Percentiles rank a stretch among this genome's conserved stretches.
Evolutionary conservation across 1,140 invertebrate genomes (phyloP).

Genomic region (Littorina saxatilis): DNA sequence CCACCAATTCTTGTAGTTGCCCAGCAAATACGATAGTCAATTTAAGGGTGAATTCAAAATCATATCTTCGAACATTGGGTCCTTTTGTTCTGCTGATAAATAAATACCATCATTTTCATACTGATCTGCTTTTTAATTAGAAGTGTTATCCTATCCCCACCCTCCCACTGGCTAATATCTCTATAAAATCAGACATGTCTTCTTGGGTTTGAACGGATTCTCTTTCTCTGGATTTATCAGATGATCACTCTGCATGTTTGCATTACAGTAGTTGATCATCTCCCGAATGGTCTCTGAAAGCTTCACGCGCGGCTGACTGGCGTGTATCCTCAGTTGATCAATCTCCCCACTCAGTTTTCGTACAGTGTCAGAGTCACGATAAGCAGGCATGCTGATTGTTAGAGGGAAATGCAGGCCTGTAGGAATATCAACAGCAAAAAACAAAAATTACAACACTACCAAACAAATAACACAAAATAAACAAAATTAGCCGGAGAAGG

Average conservation of each 20-base stretch:
- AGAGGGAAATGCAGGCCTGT: conserved; percentile 25
- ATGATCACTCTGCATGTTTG: conserved; percentile 40
- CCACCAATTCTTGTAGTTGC: too few relatives aligned
- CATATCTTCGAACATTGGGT: too few relatives aligned
- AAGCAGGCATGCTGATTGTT: conserved; percentile 45
- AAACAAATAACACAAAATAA: conserved; percentile 2
- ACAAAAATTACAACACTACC: conserved; percentile 16
- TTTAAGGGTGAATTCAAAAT: too few relatives aligned
- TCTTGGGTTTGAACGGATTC: conserved; percentile 57
- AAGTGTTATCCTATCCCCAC: too few relatives aligned
- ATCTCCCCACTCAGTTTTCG: conserved; percentile 46
- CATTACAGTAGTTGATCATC: conserved; percentile 44
- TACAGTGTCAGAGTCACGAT: conserved; percentile 43
- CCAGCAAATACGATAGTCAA: too few relatives aligned
- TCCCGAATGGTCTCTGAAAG: conserved; percentile 49
- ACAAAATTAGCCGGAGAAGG: background rate
- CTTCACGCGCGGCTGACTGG: conserved; percentile 36
- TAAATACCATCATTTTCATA: too few relatives aligned
- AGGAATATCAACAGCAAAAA: conserved; percentile 17
- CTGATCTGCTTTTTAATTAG: too few relatives aligned
- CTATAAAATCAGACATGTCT: conserved; percentile 48
- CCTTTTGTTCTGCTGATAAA: too few relatives aligned
- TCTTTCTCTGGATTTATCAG: conserved; percentile 57
- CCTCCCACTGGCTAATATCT: too few relatives aligned
- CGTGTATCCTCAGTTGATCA: conserved; percentile 41